Conservation (phyloP, 1,140 invertebrate species). For the Tyrophagus putrescentiae region DNA sequence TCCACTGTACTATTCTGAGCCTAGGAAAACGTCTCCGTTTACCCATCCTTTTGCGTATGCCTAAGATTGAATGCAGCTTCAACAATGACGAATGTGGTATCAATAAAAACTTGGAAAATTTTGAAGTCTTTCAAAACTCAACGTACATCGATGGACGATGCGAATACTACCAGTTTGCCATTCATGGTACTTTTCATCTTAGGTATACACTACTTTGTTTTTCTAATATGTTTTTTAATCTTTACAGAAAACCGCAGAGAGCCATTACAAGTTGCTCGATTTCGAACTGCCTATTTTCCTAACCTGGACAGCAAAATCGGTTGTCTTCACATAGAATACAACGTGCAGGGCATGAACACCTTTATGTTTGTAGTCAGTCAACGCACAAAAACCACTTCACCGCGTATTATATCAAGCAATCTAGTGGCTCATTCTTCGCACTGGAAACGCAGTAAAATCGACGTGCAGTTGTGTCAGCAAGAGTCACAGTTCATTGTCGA, state of each 20-base stretch:
- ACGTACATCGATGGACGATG: neutral
- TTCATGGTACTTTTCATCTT: neutral
- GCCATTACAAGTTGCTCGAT: neutral
- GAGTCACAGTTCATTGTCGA: conserved; percentile 6
- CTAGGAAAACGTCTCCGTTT: conserved; percentile 1
- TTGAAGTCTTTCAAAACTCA: neutral
- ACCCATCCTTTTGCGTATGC: conserved; percentile 1
- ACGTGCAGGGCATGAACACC: neutral
- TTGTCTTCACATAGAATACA: neutral
- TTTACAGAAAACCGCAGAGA: neutral
- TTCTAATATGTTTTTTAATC: too few relatives aligned
- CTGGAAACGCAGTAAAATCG: neutral
- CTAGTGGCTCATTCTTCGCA: neutral
- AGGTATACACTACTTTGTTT: neutral
- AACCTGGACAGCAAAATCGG: neutral
- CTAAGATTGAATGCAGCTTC: neutral
- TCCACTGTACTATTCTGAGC: too few relatives aligned
- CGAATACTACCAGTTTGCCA: neutral
- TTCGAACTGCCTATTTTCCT: neutral
- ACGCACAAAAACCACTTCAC: neutral
- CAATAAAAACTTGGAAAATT: neutral
- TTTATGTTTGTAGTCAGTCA: neutral
- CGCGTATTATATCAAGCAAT: neutral
- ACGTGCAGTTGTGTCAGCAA: neutral
- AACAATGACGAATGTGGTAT: neutral